phyloP scores from a whole-genome alignment of 2,113 vertebrate genomes.

The Microcebus griseorufus region DNA sequence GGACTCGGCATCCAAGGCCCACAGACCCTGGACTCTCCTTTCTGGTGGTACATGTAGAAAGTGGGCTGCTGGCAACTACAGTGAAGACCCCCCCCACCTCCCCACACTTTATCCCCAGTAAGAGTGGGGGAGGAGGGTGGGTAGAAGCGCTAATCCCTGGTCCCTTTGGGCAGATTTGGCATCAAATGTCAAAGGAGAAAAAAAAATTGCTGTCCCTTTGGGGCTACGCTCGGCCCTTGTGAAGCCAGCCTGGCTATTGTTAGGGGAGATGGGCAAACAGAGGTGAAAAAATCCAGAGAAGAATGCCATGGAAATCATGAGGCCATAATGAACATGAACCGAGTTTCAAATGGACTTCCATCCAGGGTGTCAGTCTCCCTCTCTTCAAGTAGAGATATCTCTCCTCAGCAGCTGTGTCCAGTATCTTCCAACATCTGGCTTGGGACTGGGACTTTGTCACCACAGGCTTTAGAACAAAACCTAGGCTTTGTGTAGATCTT shows the following conservation, averaged over 20 bases:
- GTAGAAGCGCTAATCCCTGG: background rate
- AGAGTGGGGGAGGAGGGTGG: background rate
- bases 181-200: background rate
- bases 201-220: background rate
- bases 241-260: background rate
- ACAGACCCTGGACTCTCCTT: background rate
- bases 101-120: background rate
- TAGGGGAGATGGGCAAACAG: background rate
- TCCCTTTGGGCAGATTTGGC: background rate
- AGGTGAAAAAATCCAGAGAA: background rate
- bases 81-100: background rate
- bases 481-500: background rate
- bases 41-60: background rate
- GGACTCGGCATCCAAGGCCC: background rate
- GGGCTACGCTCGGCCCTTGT: background rate
- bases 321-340: background rate
- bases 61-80: background rate
- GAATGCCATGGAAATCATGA: background rate
- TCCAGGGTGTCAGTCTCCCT: background rate
- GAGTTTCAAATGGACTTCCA: background rate
- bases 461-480: background rate
- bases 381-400: background rate
- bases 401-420: background rate
- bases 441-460: background rate
- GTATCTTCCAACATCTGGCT: background rate